phyloP scores from a whole-genome alignment of 1,140 invertebrate species.

The Papilio aristodemus region DNA sequence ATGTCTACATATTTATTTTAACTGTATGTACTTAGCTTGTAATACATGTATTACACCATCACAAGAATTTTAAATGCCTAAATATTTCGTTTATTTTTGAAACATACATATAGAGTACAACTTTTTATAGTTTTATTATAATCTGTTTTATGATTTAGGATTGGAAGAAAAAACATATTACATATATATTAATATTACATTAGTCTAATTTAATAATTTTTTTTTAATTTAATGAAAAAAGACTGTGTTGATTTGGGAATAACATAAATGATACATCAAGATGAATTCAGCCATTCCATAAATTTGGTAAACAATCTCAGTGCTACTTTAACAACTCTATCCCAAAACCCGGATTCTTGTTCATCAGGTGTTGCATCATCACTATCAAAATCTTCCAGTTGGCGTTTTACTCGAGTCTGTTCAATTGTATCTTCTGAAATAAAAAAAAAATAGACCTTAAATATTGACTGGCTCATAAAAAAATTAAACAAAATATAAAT shows the following conservation, averaged over 20 bases:
- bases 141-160: too few relatives aligned
- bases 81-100: too few relatives aligned
- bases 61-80: too few relatives aligned
- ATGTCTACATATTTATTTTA: too few relatives aligned
- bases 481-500: too few relatives aligned
- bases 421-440: constrained; percentile 35
- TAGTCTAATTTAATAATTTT: too few relatives aligned
- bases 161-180: too few relatives aligned
- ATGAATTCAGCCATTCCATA: constrained; percentile 67
- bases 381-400: constrained; percentile 56
- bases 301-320: constrained; percentile 62
- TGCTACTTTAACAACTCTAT: constrained; percentile 62
- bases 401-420: constrained; percentile 46
- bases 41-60: too few relatives aligned
- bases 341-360: constrained; percentile 64
- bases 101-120: not conserved
- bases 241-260: too few relatives aligned
- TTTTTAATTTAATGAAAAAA: too few relatives aligned
- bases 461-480: not conserved
- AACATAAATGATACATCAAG: constrained; percentile 18
- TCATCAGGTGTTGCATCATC: constrained; percentile 46
- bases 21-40: too few relatives aligned
- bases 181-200: too few relatives aligned
- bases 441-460: constrained; percentile 21
- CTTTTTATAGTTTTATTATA: not conserved